Base-by-base conservation (phyloP, 2,113 vertebrate species). In the Beaufortia kweichowensis region DNA sequence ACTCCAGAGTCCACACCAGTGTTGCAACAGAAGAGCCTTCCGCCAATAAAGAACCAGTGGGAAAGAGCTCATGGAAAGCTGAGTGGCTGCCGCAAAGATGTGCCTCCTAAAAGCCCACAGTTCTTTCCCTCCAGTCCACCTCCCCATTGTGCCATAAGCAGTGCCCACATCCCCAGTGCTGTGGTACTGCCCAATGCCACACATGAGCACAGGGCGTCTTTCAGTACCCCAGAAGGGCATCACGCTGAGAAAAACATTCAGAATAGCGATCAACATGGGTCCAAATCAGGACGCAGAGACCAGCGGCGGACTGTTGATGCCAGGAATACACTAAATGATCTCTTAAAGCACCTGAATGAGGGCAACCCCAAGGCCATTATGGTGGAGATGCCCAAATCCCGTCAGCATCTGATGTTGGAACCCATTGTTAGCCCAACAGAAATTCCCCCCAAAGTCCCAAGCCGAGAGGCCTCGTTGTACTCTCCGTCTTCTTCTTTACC, bases 151-250 rank as follows among this genome's bases (percentile, higher is more conserved):
- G 91, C 94, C 0, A 79, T 96, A 65, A 94, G 93, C 79, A 96
- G 96, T 0, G 92, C 94, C 33, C 95, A 96, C 66, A 98, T 99
- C 76, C 97, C 97, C 1, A 99, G 97, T 23, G 97, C 97, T 0
- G 96, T 99, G 1, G 97, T 99, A 50, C 92, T 99, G 78, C 97
- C 97, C 31, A 99, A 99, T 0, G 97, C 97, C 15, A 99, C 97
- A 23, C 97, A 99, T 1, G 95, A 96, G 75, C 93, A 94, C 67
- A 92, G 93, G 19, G 92, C 91, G 0, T 90, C 91, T 1, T 96
- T 95, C 80, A 91, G 90, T 83, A 93, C 91, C 69, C 94, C 94
- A 24, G 95, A 96, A 3, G 91, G 93, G 0, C 91, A 95, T 80
- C 96, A 94, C 83, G 92, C 93, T 0, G 95, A 98, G 73, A 95